Evolutionary conservation across 1,140 invertebrate species (phyloP), one percentile per base, ranked within the genome.

Genomic region (Lucilia sericata): DNA sequence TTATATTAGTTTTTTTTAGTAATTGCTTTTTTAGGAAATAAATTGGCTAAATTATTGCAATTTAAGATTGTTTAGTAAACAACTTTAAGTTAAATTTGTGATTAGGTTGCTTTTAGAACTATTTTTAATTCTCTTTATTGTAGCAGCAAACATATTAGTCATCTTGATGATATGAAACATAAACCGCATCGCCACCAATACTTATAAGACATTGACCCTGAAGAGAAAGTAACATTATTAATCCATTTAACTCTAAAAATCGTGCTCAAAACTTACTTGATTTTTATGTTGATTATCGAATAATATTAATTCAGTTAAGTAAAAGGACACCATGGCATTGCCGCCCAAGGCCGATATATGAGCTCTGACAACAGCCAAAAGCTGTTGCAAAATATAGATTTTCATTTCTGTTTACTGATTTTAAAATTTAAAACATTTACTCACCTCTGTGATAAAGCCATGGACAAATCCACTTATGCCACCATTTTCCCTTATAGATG

Each of bases 201-300:
- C 98, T 98, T 85, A 99, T 96, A 85, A 99, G 92, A 93, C 97
- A 99, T 91, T 98, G 97, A 82, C 95, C 96, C 96, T 97, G 92
- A 93, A 93, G 85, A 85, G 85, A 82, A 85, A 30, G 25, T 30
- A 30, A 30, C 25, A 30, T 30, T 30, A 30, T 30, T 30, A 30
- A 2, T 30, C 3, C 3, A 30, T 30, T 30, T 30, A 30, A 30
- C 25, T 30, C 1, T 30, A 30, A 2, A 30, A 30, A 2, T 30
- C 3, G 25, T 2, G 1, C 3, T 30, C 1, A 30, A 30, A 10
- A 2, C 21, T 84, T 91, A 98, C 97, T 94, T 99, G 98, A 93
- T 99, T 99, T 92, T 99, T 99, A 90, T 99, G 97, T 84, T 97
- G 95, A 91, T 97, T 98, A 91, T 98, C 96, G 82, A 96, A 93